Conservation (phyloP, 2,797 vertebrate species). For the Holocentrus rufus region DNA sequence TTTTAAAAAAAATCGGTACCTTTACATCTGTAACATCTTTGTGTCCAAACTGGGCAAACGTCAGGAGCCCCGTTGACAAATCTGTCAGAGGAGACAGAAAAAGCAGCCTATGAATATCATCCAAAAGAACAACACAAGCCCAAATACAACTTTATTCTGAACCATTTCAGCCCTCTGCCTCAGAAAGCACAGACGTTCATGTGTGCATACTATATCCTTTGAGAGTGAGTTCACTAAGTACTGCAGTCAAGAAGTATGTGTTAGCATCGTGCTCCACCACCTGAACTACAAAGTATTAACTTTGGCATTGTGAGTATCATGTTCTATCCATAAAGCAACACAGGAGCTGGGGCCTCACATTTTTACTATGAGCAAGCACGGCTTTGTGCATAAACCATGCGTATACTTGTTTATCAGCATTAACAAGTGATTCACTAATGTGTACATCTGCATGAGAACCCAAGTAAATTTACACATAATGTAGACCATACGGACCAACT, state of each 20-base stretch:
- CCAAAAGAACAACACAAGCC: background rate
- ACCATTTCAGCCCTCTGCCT: background rate
- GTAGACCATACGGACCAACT: too few species aligned
- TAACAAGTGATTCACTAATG: too few species aligned
- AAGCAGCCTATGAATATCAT: background rate
- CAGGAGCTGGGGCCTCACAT: too few species aligned
- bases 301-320: background rate
- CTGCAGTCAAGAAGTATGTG: background rate
- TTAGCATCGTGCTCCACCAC: too few species aligned
- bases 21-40: conserved; percentile 77
- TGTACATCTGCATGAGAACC: too few species aligned
- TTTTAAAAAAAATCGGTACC: conserved; percentile 70
- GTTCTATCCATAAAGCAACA: background rate
- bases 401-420: too few species aligned
- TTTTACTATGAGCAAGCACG: too few species aligned
- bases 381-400: too few species aligned
- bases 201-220: background rate
- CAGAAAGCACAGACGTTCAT: background rate
- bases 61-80: conserved; percentile 79
- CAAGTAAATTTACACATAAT: too few species aligned
- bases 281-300: background rate
- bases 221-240: background rate
- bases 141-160: background rate
- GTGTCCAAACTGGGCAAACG: conserved; percentile 77
- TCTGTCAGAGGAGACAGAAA: conserved; percentile 75